phyloP scores from a whole-genome alignment of 53 echinoderm and acorn worm genomes.

The Patiria pectinifera region DNA sequence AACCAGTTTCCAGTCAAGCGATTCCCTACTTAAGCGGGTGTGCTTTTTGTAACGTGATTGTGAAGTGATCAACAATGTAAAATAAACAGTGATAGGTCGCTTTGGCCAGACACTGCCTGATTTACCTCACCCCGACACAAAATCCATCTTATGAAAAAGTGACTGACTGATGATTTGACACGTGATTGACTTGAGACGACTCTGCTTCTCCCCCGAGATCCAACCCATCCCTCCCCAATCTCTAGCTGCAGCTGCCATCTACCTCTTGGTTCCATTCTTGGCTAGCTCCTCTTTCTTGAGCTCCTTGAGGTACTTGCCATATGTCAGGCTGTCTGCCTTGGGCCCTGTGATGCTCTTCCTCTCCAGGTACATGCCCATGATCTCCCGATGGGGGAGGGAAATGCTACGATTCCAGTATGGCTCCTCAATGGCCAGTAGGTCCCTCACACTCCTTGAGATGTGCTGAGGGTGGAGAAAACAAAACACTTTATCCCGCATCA shows the following conservation, averaged over 20 bases:
- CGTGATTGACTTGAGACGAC: too few relatives aligned
- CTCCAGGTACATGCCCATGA: constrained; percentile 96
- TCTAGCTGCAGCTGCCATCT: neutral
- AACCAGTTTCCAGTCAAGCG: too few relatives aligned
- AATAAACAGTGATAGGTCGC: too few relatives aligned
- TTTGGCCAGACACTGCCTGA: too few relatives aligned
- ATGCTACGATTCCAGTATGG: constrained; percentile 98
- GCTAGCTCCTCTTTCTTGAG: constrained; percentile 75
- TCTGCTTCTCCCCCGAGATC: too few relatives aligned
- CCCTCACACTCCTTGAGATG: constrained; percentile 85
- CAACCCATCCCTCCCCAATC: neutral
- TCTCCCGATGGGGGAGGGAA: constrained; percentile 86
- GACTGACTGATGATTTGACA: too few relatives aligned
- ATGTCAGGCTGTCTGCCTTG: constrained; percentile 80
- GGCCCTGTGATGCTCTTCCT: constrained; percentile 88
- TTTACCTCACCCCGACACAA: too few relatives aligned
- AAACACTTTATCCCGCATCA: neutral
- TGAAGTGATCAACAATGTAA: too few relatives aligned
- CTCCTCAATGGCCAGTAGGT: constrained; percentile 85
- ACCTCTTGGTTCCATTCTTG: constrained; percentile 56
- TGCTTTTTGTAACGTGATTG: too few relatives aligned
- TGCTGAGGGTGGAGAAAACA: constrained; percentile 52
- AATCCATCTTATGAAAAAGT: too few relatives aligned
- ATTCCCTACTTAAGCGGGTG: too few relatives aligned
- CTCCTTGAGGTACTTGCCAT: constrained; percentile 90